Evolutionary conservation across 2,888 invertebrate genomes (phyloP), one percentile per base, ranked within the genome.

Genomic region (Sminthurides aquaticus): DNA sequence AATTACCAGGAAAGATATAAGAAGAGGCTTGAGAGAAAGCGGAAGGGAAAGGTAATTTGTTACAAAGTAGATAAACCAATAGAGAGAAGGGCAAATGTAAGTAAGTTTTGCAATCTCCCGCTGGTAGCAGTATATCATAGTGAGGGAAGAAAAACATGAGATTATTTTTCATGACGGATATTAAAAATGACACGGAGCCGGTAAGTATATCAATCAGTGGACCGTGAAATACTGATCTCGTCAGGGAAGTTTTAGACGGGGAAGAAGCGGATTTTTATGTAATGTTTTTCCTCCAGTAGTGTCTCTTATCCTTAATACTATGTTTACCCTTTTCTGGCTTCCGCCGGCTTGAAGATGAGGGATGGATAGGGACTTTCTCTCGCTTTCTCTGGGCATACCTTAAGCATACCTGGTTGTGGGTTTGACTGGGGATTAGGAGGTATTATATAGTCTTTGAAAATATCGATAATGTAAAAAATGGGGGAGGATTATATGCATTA

Each of bases 141-240:
- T 11, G 5, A 15, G 43, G 43, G 15, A 15, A 34, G 43, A 34
- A 34, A 34, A 34, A 34, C 8, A 11, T 34, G 43, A 34, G 43
- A 34, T 34, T 34, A 34, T 34, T 34, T 34, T 34, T 34, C 52
- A 52, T 52, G 52, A 22, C 52, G 22, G 52, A 52, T 52, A 52
- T 52, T 52, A 52, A 52, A 52, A 52, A 22, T 22, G 52, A 52
- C 52, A 52, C 5, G 52, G 20, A 52, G 5, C 52, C 22, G 20
- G 22, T 52, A 52, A 20, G 11, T 52, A 52, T 22, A 52, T 52
- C 52, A 22, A 52, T 52, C 52, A 52, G 18, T 52, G 5, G 52
- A 52, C 52, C 52, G 22, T 52, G 52, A 52, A 52, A 20, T 52
- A 5, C 20, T 52, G 5, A 52, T 52, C 5, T 15, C 8, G 43